Base-by-base conservation (phyloP, 2,888 invertebrate species). In the Leptinotarsa peninsularis region DNA sequence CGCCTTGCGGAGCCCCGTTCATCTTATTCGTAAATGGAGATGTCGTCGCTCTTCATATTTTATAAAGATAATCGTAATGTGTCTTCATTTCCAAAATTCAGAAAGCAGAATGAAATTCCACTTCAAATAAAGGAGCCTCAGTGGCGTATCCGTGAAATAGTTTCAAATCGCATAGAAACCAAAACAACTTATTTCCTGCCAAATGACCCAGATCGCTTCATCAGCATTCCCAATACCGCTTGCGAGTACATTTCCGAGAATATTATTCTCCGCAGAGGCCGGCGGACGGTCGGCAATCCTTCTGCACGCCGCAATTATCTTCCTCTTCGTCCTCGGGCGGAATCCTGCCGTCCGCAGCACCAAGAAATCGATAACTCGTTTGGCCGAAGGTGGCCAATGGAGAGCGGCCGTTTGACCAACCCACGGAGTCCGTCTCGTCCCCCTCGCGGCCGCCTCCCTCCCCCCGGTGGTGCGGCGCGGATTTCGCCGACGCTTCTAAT, bases 321-420 rank as follows among this genome's bases (percentile, higher is more conserved):
- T 33, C 21, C 49, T 58, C 56, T 58, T 70, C 70, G 70, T 70
- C 70, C 70, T 70, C 70, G 60, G n/a, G 4, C 58, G 58, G 70
- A 70, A 70, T 70, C 70, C 58, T 70, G 58, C 69, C 33, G 43
- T 54, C 54, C 69, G 56, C 69, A 18, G 69, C 33, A 50, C 33
- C 18, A 54, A 54, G 60, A 66, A 74, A 76, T 76, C 76, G 63
- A 76, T 76, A 76, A 76, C 85, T 83, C 76, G 84, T 84, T 84
- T 85, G 85, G 84, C 84, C 84, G 79, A 73, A 72, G 73, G 77
- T 82, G 84, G 80, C 85, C 84, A 84, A 85, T 85, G 83, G 82
- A 80, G 81, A 83, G 78, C 81, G 78, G 58, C 77, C 74, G 76
- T 73, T 72, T 71, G 78, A 74, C 79, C 78, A 73, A 70, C 76